phyloP scores from a whole-genome alignment of 2,888 invertebrate genomes.

The Polia nebulosa region DNA sequence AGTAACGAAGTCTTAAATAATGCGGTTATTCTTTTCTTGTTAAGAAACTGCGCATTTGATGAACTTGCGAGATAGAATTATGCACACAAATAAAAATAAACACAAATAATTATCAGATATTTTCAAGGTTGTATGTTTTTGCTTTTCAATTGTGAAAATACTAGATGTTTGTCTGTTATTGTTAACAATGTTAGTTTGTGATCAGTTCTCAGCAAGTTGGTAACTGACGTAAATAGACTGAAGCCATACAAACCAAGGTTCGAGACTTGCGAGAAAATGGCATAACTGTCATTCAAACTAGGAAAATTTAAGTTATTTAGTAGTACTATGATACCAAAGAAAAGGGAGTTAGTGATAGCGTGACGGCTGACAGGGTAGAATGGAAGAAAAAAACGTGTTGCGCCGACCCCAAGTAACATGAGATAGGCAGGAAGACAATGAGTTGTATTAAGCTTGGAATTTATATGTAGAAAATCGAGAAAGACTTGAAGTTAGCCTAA shows the following conservation, averaged over 20 bases:
- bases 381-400: too few relatives aligned
- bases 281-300: too few relatives aligned
- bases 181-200: neutral
- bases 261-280: neutral
- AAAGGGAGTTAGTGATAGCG: neutral
- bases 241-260: constrained; percentile 13
- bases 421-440: too few relatives aligned
- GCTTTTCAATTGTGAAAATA: neutral
- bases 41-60: constrained; percentile 12
- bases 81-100: constrained; percentile 1
- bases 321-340: neutral
- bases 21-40: neutral
- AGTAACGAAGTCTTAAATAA: neutral
- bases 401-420: too few relatives aligned
- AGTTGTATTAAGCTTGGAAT: too few relatives aligned
- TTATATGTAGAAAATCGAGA: too few relatives aligned
- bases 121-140: constrained; percentile 17
- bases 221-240: neutral
- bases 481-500: too few relatives aligned
- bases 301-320: too few relatives aligned
- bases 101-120: constrained; percentile 3
- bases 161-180: constrained; percentile 2
- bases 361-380: neutral
- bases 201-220: neutral
- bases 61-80: constrained; percentile 2